These are phyloP conservation scores for Chelonus insularis DNA, from an alignment of 1,140 invertebrate genomes.

Conservation along the genomic window DNA sequence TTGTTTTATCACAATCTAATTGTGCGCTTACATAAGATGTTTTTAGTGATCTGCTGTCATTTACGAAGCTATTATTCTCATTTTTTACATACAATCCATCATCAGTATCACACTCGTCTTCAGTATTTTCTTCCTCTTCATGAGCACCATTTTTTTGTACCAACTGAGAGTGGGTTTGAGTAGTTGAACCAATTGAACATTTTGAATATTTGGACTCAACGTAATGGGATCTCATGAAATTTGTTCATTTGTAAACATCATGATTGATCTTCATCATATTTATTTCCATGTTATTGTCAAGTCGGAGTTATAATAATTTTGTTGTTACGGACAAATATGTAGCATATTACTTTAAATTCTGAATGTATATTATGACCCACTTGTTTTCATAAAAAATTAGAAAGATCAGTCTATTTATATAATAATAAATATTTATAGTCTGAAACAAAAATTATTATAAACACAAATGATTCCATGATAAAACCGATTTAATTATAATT, in stretches of 20 bases:
- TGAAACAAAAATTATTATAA: too few species aligned
- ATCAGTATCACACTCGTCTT: slow-evolving; percentile 56
- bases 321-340: too few species aligned
- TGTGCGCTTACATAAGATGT: slow-evolving; percentile 59
- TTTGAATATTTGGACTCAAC: slow-evolving; percentile 46
- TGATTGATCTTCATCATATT: slow-evolving; percentile 54
- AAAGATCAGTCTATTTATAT: too few species aligned
- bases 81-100: slow-evolving; percentile 56
- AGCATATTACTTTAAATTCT: too few species aligned
- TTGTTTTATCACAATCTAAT: slow-evolving; percentile 60
- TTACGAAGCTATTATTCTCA: slow-evolving; percentile 52
- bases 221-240: slow-evolving; percentile 58
- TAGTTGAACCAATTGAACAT: slow-evolving; percentile 52
- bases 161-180: slow-evolving; percentile 49
- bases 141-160: slow-evolving; percentile 46
- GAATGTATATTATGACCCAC: too few species aligned
- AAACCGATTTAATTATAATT: too few species aligned
- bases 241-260: slow-evolving; percentile 50
- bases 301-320: too few species aligned
- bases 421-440: too few species aligned
- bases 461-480: too few species aligned
- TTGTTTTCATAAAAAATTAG: too few species aligned
- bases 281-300: slow-evolving; percentile 53
- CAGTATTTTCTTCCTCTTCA: slow-evolving; percentile 54
- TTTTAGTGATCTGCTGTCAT: slow-evolving; percentile 50